phyloP scores from a whole-genome alignment of 2,113 vertebrate species.

The Cichladusa arquata region DNA sequence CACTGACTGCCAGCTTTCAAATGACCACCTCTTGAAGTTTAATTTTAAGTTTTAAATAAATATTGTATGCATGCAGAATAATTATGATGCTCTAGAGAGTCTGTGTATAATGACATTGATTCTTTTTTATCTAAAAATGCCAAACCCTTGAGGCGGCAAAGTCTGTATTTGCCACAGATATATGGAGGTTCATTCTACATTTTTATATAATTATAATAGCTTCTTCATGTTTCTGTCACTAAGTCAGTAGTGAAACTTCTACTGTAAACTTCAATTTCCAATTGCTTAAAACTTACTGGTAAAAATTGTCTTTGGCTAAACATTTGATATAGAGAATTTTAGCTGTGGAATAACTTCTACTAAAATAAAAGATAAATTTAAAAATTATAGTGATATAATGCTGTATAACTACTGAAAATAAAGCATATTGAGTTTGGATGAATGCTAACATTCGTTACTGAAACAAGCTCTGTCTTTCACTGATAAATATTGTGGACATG shows the following conservation, averaged over 20 bases:
- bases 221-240: constrained; percentile 18
- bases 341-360: neutral
- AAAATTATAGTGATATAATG: neutral
- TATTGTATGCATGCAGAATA: constrained; percentile 94
- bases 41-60: constrained; percentile 93
- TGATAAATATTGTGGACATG: neutral
- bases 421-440: neutral
- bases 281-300: constrained; percentile 17
- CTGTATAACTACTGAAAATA: neutral
- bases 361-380: neutral
- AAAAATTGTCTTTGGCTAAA: neutral
- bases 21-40: constrained; percentile 94
- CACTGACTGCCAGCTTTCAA: constrained; percentile 89
- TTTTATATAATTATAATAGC: constrained; percentile 59
- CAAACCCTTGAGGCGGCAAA: constrained; percentile 72
- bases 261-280: constrained; percentile 60
- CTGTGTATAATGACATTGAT: constrained; percentile 80
- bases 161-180: constrained; percentile 69
- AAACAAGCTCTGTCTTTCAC: neutral
- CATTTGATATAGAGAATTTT: neutral
- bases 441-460: neutral
- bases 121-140: constrained; percentile 86
- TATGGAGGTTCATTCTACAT: constrained; percentile 55
- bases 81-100: constrained; percentile 84
- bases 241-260: neutral